Base-by-base conservation (phyloP, 2,888 invertebrate species). In the Azorinus chamasolen region DNA sequence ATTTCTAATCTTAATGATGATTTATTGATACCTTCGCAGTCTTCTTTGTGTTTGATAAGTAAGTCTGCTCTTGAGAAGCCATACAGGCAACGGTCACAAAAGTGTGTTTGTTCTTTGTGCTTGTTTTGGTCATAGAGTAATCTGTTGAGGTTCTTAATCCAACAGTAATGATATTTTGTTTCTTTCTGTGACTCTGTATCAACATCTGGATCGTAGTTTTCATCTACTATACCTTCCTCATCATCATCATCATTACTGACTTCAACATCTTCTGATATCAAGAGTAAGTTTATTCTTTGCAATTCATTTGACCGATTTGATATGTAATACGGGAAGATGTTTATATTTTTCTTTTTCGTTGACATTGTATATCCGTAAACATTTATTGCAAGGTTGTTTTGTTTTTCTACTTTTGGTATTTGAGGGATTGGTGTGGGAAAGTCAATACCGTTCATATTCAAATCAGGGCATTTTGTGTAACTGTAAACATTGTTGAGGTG, bases 281-380 rank as follows among this genome's bases (percentile, higher is more conserved):
- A 24, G 16, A 70, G 63, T 39, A 57, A 20, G 18, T 70, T 63
- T 20, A 51, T 63, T 63, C 63, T 39, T 41, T 51, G 51, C 20
- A 48, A 5, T 55, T 62, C 58, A 1, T 64, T 71, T 43, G 73
- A n/a, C n/a, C 66, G 66, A 18, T 65, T 46, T 54, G 66, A 73
- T 61, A 72, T 72, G 58, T 25, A 20, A 25, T 73, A 73, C 43
- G 73, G 73, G 16, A 73, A 73, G n/a, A 61, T 37, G 24, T 10
- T 61, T 61, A 66, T 12, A n/a, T n/a, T n/a, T n/a, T n/a, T n/a
- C n/a, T n/a, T n/a, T n/a, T n/a, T n/a, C n/a, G n/a, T n/a, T n/a
- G n/a, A n/a, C n/a, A n/a, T n/a, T n/a, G n/a, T n/a, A n/a, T n/a
- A n/a, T n/a, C n/a, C n/a, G n/a, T n/a, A n/a, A n/a, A n/a, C n/a